Base-by-base conservation (phyloP, 2,888 invertebrate species). In the Boloria euphrosyne region DNA sequence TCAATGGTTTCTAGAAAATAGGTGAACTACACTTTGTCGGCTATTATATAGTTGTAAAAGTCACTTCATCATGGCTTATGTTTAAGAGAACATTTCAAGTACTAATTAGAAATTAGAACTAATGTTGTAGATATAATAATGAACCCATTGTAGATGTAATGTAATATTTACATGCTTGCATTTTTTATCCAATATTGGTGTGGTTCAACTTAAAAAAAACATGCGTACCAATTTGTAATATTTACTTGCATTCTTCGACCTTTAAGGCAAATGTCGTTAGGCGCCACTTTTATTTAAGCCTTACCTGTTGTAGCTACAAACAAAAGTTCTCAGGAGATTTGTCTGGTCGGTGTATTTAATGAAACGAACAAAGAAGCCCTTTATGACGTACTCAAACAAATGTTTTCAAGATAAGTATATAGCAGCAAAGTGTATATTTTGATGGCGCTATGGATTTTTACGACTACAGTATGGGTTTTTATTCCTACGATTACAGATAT, bases 1-100 rank as follows among this genome's bases (percentile, higher is more conserved):
- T 72, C 72, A 71, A 77, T 75, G 68, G 76, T 76, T 83, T 79
- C 82, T 79, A 83, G 82, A 84, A 86, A 86, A 84, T 78, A 73
- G 74, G 63, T 67, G 57, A 71, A 74, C 72, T 75, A 77, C 51
- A 63, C 60, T 59, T 46, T 46, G 57, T 57, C 13, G 22, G 13
- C 5, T 46, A 22, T n/a, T 44, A 57, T 57, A 46, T 46, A 57
- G 44, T 46, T 27, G 46, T 46, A 57, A n/a, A 46, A 10, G 22
- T 46, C 57, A 22, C 46, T n/a, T 18, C 57, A 46, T 46, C 18
- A 52, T 27, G 22, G 17, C 13, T 57, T 5, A 46, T 46, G 27
- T 57, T 57, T 22, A 13, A 22, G 0, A 57, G 18, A 22, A 7
- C n/a, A 46, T 22, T 13, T 3, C 46, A 57, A 46, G 10, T 38